phyloP scores from a whole-genome alignment of 2,888 invertebrate species.

The Chymomyza fuscimana region DNA sequence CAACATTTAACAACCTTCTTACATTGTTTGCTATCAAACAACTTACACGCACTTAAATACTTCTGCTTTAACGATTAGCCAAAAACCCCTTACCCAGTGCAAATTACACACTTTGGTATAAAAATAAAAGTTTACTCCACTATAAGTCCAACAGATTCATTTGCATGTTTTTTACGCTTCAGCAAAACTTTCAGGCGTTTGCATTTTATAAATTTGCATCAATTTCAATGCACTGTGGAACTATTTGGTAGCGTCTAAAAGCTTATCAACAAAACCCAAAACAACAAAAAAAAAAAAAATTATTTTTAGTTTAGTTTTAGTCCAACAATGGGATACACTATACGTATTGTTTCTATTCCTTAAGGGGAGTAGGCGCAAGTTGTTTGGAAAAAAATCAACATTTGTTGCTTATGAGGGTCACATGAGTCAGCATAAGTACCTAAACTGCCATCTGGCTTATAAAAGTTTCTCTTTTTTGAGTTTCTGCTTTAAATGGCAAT shows the following conservation, averaged over 20 bases:
- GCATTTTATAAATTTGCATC: neutral
- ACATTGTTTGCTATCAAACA: neutral
- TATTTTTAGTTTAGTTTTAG: too few relatives aligned
- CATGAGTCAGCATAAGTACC: too few relatives aligned
- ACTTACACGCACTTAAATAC: neutral
- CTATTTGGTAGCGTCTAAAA: neutral
- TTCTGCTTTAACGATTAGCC: too few relatives aligned
- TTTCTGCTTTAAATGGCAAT: too few relatives aligned
- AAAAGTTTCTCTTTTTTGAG: too few relatives aligned
- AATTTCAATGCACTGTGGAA: neutral
- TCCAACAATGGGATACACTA: too few relatives aligned
- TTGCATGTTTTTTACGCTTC: slow-evolving; percentile 1
- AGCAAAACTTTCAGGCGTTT: neutral
- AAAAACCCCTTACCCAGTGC: neutral
- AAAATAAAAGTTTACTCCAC: neutral
- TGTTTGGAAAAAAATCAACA: too few relatives aligned
- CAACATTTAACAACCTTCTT: neutral
- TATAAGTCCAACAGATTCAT: neutral
- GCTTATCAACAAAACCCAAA: neutral
- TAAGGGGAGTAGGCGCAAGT: too few relatives aligned
- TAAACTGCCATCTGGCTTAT: too few relatives aligned
- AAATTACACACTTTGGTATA: neutral
- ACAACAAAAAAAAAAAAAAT: neutral
- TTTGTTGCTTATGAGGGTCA: too few relatives aligned
- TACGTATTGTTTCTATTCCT: too few relatives aligned